Conservation (phyloP, 2,888 invertebrate species). For the Dryobotodes eremita region DNA sequence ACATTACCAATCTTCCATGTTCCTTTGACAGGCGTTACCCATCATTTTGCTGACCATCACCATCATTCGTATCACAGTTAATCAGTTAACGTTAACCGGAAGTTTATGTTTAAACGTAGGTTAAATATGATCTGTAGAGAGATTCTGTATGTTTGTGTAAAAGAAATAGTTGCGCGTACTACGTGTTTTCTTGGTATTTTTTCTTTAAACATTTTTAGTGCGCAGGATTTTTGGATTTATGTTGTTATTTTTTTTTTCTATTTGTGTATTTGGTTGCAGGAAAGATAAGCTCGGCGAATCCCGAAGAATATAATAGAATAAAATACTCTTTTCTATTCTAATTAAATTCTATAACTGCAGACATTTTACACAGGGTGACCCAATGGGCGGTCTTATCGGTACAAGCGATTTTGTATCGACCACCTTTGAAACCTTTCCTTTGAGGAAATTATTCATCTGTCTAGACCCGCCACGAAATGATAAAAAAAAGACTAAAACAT, state of each 20-base stretch:
- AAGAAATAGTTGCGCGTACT: constrained; percentile 18
- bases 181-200: constrained; percentile 33
- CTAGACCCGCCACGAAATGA: too few species aligned
- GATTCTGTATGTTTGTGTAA: constrained; percentile 24
- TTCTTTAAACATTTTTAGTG: constrained; percentile 28
- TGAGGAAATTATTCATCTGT: too few species aligned
- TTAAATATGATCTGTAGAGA: constrained; percentile 46
- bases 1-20: neutral
- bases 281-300: neutral
- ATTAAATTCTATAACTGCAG: too few species aligned
- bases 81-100: constrained; percentile 41
- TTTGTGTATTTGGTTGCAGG: neutral
- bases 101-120: constrained; percentile 35
- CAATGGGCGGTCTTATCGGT: too few species aligned
- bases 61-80: constrained; percentile 27
- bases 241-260: constrained; percentile 7
- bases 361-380: too few species aligned
- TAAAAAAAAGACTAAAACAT: neutral
- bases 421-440: too few species aligned
- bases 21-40: neutral
- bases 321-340: too few species aligned
- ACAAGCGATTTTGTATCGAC: too few species aligned
- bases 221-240: constrained; percentile 17
- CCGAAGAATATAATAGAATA: too few species aligned
- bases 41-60: constrained; percentile 4